Conservation (phyloP, 2,888 invertebrate genomes). For the Mayetiola destructor region DNA sequence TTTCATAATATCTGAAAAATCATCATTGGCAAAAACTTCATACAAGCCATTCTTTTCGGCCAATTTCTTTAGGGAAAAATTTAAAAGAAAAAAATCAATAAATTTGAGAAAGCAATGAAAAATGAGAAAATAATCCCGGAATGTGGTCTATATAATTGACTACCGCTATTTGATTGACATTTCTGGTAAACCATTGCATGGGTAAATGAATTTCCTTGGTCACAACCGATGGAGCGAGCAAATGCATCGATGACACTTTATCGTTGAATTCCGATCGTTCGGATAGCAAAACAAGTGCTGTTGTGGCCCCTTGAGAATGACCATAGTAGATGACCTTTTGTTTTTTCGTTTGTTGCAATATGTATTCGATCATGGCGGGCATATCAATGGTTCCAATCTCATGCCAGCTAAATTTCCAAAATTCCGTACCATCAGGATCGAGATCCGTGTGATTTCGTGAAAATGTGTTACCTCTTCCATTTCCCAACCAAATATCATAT, state of each 20-base stretch:
- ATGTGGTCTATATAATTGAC: too few relatives aligned
- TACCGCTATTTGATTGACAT: too few relatives aligned
- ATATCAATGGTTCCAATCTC: slow-evolving; percentile 39
- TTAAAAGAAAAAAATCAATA: too few relatives aligned
- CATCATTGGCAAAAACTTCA: too few relatives aligned
- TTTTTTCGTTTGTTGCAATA: slow-evolving; percentile 35
- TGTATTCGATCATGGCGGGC: slow-evolving; percentile 47
- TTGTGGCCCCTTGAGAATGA: slow-evolving; percentile 44
- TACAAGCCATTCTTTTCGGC: too few relatives aligned
- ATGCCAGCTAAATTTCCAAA: slow-evolving; percentile 43
- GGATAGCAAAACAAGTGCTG: not conserved
- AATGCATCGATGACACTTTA: not conserved
- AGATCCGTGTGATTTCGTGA: slow-evolving; percentile 38
- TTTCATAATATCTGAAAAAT: too few relatives aligned
- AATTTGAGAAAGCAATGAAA: too few relatives aligned
- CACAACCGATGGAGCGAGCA: slow-evolving; percentile 44
- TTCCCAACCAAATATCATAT: slow-evolving; percentile 49
- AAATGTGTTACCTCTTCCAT: slow-evolving; percentile 49
- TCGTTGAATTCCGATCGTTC: not conserved
- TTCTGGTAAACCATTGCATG: too few relatives aligned
- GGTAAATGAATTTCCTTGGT: too few relatives aligned
- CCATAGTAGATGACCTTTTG: slow-evolving; percentile 43
- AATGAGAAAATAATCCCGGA: too few relatives aligned
- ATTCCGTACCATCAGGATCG: slow-evolving; percentile 21
- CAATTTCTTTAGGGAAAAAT: too few relatives aligned